Percentiles rank a stretch among this genome's conserved stretches.
These are phyloP conservation scores for Reinhardtius hippoglossoides DNA, from an alignment of 2,113 vertebrate genomes.

Conservation along the genomic window DNA sequence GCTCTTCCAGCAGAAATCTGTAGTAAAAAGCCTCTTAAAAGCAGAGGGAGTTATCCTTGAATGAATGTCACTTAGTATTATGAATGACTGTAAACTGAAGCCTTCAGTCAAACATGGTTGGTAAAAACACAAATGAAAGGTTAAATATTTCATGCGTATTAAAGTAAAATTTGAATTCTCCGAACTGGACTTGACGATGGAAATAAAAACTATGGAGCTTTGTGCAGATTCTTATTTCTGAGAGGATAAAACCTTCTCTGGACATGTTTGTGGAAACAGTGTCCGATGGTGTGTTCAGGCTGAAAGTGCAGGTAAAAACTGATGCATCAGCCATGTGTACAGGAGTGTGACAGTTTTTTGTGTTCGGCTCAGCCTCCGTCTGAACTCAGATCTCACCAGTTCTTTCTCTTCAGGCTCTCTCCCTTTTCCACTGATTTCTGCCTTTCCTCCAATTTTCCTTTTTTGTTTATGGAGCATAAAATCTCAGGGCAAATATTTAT, in stretches of 20 bases:
- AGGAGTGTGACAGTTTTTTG: background rate
- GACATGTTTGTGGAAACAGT: too few relatives aligned
- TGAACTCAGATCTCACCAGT: background rate
- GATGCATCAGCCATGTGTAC: background rate
- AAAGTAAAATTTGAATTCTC: background rate
- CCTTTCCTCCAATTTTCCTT: background rate
- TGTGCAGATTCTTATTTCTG: too few relatives aligned
- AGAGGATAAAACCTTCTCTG: too few relatives aligned
- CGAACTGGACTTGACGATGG: too few relatives aligned
- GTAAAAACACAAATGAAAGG: background rate
- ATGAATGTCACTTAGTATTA: background rate
- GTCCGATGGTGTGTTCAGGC: too few relatives aligned
- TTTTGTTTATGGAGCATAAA: background rate
- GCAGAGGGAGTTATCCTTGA: conserved; percentile 5
- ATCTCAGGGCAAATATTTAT: background rate
- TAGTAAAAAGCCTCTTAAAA: conserved; percentile 15
- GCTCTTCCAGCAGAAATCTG: conserved; percentile 5
- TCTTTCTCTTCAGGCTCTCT: background rate
- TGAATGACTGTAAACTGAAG: background rate
- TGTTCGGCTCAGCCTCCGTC: background rate
- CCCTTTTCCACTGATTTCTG: too few relatives aligned
- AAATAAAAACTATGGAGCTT: background rate
- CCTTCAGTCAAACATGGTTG: too few relatives aligned
- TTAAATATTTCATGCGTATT: background rate
- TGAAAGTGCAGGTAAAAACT: background rate